A percentile compares a stretch with the other conserved stretches of the same genome.
Conservation (phyloP, 2,888 invertebrate genomes). For the Pollenia angustigena region DNA sequence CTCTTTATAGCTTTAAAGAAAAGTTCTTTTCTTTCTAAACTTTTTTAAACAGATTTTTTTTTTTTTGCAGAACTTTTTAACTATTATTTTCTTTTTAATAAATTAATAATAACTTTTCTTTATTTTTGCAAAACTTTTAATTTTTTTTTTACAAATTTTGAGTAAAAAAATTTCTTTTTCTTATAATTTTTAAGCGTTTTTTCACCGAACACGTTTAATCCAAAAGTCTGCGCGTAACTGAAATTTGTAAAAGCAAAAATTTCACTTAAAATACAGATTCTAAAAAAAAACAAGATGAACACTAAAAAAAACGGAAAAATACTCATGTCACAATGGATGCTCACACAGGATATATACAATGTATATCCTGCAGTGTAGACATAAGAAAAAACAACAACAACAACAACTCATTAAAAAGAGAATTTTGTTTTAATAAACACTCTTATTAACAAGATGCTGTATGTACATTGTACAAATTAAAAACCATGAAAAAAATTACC, state of each 20-base stretch:
- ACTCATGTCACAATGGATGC: slow-evolving; percentile 54
- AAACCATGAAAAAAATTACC: slow-evolving; percentile 34
- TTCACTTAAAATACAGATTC: slow-evolving; percentile 49
- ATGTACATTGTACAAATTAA: neutral
- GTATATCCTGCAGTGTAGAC: slow-evolving; percentile 51
- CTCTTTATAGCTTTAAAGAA: slow-evolving; percentile 38
- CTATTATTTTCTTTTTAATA: neutral
- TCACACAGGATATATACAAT: slow-evolving; percentile 57
- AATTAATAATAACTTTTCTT: neutral
- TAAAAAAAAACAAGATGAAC: slow-evolving; percentile 5
- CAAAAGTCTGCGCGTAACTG: slow-evolving; percentile 73
- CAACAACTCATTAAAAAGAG: neutral
- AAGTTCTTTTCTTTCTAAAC: neutral
- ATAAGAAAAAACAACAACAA: slow-evolving; percentile 34
- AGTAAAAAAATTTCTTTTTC: slow-evolving; percentile 44
- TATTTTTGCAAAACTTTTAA: slow-evolving; percentile 35
- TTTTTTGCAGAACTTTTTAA: neutral
- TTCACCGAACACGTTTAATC: slow-evolving; percentile 69
- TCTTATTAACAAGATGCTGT: slow-evolving; percentile 54
- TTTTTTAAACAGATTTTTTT: slow-evolving; percentile 24
- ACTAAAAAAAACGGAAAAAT: slow-evolving; percentile 23
- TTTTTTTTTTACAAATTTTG: slow-evolving; percentile 26
- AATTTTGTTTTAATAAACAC: neutral
- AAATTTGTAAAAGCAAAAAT: slow-evolving; percentile 60
- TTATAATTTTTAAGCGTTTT: slow-evolving; percentile 9